These are phyloP conservation scores for Dicrostonyx torquatus DNA, from an alignment of 2,797 vertebrate genomes.

Conservation along the genomic window DNA sequence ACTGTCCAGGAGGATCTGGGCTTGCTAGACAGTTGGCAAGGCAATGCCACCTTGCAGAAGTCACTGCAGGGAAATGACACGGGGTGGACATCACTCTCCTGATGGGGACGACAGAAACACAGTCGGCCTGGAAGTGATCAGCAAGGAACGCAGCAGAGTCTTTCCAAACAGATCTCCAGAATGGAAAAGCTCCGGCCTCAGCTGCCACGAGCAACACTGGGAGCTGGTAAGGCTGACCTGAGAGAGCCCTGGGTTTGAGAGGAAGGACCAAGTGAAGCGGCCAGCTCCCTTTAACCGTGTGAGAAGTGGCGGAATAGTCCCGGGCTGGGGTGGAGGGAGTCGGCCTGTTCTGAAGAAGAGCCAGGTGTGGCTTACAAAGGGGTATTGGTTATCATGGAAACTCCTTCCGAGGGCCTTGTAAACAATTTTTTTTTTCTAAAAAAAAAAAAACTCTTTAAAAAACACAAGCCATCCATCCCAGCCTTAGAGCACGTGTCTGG, in stretches of 20 bases:
- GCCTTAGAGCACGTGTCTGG: background rate
- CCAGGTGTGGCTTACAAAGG: background rate
- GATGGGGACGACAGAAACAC: background rate
- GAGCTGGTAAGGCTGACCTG: background rate
- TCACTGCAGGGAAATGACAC: background rate
- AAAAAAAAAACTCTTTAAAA: background rate
- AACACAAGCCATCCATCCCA: background rate
- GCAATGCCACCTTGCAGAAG: background rate
- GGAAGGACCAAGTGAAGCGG: background rate
- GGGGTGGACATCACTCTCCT: background rate
- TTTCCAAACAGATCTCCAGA: conserved; percentile 8
- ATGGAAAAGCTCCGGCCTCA: conserved; percentile 7
- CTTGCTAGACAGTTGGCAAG: background rate
- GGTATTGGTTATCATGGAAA: background rate
- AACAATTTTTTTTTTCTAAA: background rate
- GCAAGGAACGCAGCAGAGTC: background rate
- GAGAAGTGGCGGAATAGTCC: background rate
- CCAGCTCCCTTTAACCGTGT: background rate
- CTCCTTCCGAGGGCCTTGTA: background rate
- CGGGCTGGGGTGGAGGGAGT: background rate
- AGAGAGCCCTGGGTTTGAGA: background rate
- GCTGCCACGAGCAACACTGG: background rate
- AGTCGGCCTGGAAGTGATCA: background rate
- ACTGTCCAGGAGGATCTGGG: background rate
- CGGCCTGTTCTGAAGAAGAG: background rate